A percentile compares a stretch with the other conserved stretches of the same genome.
Evolutionary conservation across 2,113 vertebrate species (phyloP).

Genomic region (Hucho hucho): DNA sequence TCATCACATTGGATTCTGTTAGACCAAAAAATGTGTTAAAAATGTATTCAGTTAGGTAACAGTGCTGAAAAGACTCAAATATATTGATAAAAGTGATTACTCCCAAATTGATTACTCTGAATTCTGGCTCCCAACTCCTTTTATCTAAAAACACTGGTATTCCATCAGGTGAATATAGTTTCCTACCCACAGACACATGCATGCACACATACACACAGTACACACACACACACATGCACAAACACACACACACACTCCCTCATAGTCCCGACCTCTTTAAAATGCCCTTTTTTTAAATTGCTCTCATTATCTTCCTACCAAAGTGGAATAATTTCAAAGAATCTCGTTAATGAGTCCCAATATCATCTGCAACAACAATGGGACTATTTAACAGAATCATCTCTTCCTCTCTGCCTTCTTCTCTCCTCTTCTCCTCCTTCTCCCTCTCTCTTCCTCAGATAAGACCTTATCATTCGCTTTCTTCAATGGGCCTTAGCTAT

Average conservation of each 20-base stretch:
- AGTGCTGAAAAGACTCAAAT: neutral
- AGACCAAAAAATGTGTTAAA: no score
- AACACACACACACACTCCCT: neutral
- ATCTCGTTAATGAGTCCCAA: conserved; percentile 27
- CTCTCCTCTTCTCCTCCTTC: neutral
- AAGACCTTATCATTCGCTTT: neutral
- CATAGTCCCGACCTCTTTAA: conserved; percentile 35
- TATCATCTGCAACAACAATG: conserved; percentile 39
- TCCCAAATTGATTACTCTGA: neutral
- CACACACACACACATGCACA: no score
- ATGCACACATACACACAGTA: no score
- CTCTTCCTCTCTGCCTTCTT: conserved; percentile 23
- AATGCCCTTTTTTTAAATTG: conserved; percentile 32
- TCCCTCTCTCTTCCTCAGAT: neutral
- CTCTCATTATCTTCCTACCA: neutral
- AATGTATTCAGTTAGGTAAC: no score
- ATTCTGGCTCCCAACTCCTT: neutral
- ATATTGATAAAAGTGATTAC: conserved; percentile 10
- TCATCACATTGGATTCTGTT: no score
- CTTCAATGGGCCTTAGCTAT: neutral
- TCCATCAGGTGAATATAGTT: conserved; percentile 17
- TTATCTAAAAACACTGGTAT: conserved; percentile 4
- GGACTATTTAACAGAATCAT: conserved; percentile 34
- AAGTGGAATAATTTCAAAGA: conserved; percentile 27
- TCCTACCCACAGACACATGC: neutral